These are phyloP conservation scores for Chouioia cunea DNA, from an alignment of 2,888 invertebrate genomes.

Conservation along the genomic window DNA sequence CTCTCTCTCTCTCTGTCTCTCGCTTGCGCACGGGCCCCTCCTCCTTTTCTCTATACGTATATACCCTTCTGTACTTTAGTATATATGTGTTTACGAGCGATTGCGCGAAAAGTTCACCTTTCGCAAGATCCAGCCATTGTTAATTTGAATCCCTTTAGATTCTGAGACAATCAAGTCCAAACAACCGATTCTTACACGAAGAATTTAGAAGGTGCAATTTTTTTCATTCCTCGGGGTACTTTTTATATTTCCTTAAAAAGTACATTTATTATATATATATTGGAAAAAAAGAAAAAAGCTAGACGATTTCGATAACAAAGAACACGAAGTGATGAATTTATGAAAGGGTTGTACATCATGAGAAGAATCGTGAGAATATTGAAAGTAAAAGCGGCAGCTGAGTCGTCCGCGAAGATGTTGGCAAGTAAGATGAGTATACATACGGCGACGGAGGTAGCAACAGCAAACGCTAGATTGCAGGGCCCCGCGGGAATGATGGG, in stretches of 20 bases:
- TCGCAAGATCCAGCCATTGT: conserved; percentile 32
- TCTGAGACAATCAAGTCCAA: conserved; percentile 14
- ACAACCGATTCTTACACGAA: conserved; percentile 32
- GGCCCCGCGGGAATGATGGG: conserved; percentile 39
- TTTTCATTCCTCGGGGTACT: no score
- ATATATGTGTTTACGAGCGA: no score
- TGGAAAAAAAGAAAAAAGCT: no score
- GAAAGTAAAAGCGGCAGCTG: conserved; percentile 28
- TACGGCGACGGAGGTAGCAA: conserved; percentile 7
- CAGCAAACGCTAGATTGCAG: neutral
- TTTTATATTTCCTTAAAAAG: neutral
- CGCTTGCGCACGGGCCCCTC: conserved; percentile 1
- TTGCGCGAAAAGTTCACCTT: no score
- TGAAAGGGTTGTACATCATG: conserved; percentile 18
- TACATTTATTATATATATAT: neutral
- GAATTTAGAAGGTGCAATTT: neutral
- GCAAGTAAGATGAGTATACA: conserved; percentile 33
- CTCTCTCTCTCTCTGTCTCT: conserved; percentile 22
- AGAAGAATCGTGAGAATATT: conserved; percentile 43
- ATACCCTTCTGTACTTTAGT: neutral
- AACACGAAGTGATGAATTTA: neutral
- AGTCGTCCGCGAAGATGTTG: neutral
- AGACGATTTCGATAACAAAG: no score
- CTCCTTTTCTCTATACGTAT: neutral
- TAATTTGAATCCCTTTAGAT: neutral